These are phyloP conservation scores for Gulo gulo DNA, from an alignment of 2,113 vertebrate genomes.

Conservation along the genomic window DNA sequence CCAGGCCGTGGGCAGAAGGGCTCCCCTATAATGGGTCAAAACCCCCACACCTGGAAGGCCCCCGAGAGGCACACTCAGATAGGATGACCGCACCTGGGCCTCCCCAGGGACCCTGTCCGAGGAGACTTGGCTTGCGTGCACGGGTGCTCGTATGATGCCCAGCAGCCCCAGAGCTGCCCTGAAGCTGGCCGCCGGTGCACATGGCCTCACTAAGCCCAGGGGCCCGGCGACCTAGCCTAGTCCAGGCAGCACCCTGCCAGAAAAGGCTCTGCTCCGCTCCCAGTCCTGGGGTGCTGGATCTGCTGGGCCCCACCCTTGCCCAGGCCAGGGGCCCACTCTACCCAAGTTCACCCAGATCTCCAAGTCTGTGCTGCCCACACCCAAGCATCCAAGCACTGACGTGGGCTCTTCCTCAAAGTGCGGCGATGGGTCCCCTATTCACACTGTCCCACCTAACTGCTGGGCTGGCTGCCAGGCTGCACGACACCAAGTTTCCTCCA, in stretches of 20 bases:
- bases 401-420: not conserved
- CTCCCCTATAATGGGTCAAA: accelerated
- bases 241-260: not conserved
- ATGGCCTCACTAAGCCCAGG: not conserved
- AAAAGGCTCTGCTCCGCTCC: not conserved
- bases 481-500: not conserved
- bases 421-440: not conserved
- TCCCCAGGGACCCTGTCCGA: not conserved
- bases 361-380: not conserved
- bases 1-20: not conserved
- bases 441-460: not conserved
- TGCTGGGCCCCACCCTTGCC: not conserved
- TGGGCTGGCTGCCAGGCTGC: not conserved
- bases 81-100: not conserved
- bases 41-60: not conserved
- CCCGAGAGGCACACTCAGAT: not conserved
- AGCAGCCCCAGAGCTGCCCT: not conserved
- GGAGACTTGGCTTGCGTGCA: not conserved
- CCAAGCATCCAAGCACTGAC: not conserved
- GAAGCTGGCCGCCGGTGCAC: not conserved
- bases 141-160: not conserved
- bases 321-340: not conserved
- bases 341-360: not conserved
- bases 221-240: not conserved
- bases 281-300: not conserved